Base-by-base conservation (phyloP, 2,797 vertebrate genomes). In the Typhlichthys subterraneus region DNA sequence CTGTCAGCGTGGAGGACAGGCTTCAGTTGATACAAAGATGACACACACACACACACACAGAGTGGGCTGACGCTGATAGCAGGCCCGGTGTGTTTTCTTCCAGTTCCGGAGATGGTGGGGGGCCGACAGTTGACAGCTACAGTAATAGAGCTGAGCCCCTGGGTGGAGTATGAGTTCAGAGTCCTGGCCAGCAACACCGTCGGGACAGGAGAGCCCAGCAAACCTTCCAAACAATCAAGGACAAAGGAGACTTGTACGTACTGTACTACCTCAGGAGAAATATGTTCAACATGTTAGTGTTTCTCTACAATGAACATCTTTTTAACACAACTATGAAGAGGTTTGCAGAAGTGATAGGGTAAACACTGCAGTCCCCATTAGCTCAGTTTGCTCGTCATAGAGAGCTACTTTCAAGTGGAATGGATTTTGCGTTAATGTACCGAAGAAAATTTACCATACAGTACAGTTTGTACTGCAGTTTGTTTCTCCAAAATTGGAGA, bases 81-180 rank as follows among this genome's bases (percentile, higher is more conserved):
- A 46, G 57, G 45, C 46, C 47, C 47, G 77, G 55, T 85, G 65
- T 91, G 77, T 84, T 90, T 76, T 75, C 60, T 92, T 77, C 63
- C 60, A 98, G 96, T 97, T 69, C 96, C 97, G 3, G 95, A 97
- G 71, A 51, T 95, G 75, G 92, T 99, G 12, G 94, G 94, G 0
- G 97, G 97, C 61, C 91, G 90, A 57, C 95, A 92, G 0, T 92
- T 98, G 87, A 97, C 95, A 13, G 95, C 96, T 1, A 96, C 94
- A 0, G 97, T 98, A 81, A 95, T 94, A 74, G 95, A 96, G 59
- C 88, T 99, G 84, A 98, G 93, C 89, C 96, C 97, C 0, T 99
- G 97, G 97, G 97, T 99, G 2, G 97, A 99, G 74, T 99, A 98
- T n/a, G 96, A 99, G 76, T 98, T 97, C 85, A 90, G 97, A 31